A percentile compares a stretch with the other conserved stretches of the same genome.
Evolutionary conservation across 2,888 invertebrate species (phyloP).

Genomic region (Diarsia brunnea): DNA sequence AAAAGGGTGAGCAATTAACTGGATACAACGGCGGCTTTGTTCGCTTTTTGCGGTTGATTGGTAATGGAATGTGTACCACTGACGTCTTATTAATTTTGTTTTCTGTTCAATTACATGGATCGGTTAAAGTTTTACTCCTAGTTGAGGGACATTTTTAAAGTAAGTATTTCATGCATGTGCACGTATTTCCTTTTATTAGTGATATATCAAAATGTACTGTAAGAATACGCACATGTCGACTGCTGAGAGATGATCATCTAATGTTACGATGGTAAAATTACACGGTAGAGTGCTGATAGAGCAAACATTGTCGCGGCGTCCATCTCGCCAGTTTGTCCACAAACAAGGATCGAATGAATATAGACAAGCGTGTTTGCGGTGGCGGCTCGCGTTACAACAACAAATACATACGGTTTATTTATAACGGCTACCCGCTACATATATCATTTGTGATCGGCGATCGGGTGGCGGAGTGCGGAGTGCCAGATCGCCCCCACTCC

Average conservation of each 20-base stretch:
- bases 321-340: slow-evolving; percentile 87
- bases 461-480: slow-evolving; percentile 44
- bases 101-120: slow-evolving; percentile 22
- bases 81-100: slow-evolving; percentile 53
- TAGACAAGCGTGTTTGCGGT: slow-evolving; percentile 85
- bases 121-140: neutral
- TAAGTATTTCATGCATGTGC: neutral
- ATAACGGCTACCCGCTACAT: slow-evolving; percentile 66
- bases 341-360: slow-evolving; percentile 89
- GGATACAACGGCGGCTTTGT: slow-evolving; percentile 83
- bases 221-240: slow-evolving; percentile 12
- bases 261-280: slow-evolving; percentile 77
- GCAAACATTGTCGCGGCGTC: slow-evolving; percentile 85
- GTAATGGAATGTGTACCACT: slow-evolving; percentile 75
- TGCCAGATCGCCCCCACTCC: slow-evolving; percentile 70
- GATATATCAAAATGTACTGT: slow-evolving; percentile 3
- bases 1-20: slow-evolving; percentile 89
- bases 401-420: slow-evolving; percentile 82
- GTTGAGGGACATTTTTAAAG: neutral
- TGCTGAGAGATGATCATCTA: slow-evolving; percentile 32
- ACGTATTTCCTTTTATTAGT: neutral
- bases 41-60: slow-evolving; percentile 84
- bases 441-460: slow-evolving; percentile 72
- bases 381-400: slow-evolving; percentile 87
- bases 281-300: slow-evolving; percentile 77